A percentile compares a stretch with the other conserved stretches of the same genome.
Evolutionary conservation across 2,113 vertebrate species (phyloP).

Genomic region (Phrynocephalus versicolor): DNA sequence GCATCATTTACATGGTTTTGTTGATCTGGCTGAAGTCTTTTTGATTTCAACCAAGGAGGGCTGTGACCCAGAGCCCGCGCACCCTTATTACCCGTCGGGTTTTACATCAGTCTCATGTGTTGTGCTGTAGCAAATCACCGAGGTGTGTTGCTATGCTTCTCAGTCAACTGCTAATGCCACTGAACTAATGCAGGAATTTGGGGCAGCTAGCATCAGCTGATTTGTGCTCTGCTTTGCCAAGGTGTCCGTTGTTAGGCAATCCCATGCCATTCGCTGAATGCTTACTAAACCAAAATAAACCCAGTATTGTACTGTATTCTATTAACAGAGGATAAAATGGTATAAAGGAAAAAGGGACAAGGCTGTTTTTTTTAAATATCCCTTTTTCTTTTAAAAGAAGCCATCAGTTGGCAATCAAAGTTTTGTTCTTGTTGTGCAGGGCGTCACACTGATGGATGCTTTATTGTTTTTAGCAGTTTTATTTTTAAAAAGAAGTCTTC

Average conservation of each 20-base stretch:
- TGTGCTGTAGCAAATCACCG: background rate
- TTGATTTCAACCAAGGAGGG: accelerated
- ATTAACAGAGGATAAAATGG: background rate
- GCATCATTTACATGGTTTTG: no score
- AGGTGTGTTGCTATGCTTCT: background rate
- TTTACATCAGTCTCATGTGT: background rate
- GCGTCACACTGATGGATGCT: slow-evolving; percentile 31
- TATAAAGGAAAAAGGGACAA: slow-evolving; percentile 7
- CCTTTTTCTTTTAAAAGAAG: slow-evolving; percentile 7
- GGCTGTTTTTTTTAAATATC: no score
- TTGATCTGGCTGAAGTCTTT: accelerated
- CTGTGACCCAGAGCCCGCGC: background rate
- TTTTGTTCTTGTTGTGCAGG: slow-evolving; percentile 47
- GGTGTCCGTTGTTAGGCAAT: background rate
- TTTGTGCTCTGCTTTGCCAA: background rate
- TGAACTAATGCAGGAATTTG: background rate
- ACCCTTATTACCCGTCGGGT: background rate
- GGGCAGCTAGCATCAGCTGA: slow-evolving; percentile 7
- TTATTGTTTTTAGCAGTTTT: slow-evolving; percentile 22
- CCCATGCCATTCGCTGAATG: slow-evolving; percentile 26
- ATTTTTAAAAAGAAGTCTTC: slow-evolving; percentile 13
- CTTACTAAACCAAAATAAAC: slow-evolving; percentile 3
- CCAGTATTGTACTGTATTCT: background rate
- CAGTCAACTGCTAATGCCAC: background rate
- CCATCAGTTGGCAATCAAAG: slow-evolving; percentile 24